These are phyloP conservation scores for Pherbina coryleti DNA, from an alignment of 2,888 invertebrate species.

Conservation along the genomic window DNA sequence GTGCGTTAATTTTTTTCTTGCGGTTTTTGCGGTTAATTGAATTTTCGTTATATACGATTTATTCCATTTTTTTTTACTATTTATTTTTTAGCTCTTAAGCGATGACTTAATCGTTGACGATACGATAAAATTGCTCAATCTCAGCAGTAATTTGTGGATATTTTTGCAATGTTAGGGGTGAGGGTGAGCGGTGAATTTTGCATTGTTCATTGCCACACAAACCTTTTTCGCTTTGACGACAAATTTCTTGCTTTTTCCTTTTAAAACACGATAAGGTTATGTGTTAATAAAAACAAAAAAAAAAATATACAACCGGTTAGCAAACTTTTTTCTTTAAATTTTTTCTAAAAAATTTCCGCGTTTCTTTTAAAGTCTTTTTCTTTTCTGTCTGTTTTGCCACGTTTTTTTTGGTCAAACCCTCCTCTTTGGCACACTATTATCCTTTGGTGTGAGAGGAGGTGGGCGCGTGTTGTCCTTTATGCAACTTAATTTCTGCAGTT, in stretches of 20 bases:
- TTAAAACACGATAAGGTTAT: neutral
- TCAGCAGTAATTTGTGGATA: neutral
- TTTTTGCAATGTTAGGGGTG: neutral
- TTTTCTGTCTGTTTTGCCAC: neutral
- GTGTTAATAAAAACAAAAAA: no score
- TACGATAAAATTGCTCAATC: neutral
- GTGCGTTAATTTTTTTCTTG: conserved; percentile 3
- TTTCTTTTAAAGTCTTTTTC: neutral
- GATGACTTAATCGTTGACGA: conserved; percentile 58
- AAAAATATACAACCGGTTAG: no score
- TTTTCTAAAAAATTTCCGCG: neutral
- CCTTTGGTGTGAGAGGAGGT: neutral
- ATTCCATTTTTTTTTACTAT: neutral
- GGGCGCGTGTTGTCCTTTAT: neutral
- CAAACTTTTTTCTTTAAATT: neutral
- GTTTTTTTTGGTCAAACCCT: neutral
- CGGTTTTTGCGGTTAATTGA: neutral
- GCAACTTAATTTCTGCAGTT: neutral
- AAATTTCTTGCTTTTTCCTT: conserved; percentile 30
- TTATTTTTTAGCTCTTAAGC: conserved; percentile 6
- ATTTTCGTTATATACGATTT: neutral
- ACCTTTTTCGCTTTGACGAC: conserved; percentile 63
- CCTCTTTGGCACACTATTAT: neutral
- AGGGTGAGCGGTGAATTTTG: neutral
- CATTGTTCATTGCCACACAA: conserved; percentile 12